phyloP scores from a whole-genome alignment of 1,140 invertebrate species.

The Hylaeus volcanicus region DNA sequence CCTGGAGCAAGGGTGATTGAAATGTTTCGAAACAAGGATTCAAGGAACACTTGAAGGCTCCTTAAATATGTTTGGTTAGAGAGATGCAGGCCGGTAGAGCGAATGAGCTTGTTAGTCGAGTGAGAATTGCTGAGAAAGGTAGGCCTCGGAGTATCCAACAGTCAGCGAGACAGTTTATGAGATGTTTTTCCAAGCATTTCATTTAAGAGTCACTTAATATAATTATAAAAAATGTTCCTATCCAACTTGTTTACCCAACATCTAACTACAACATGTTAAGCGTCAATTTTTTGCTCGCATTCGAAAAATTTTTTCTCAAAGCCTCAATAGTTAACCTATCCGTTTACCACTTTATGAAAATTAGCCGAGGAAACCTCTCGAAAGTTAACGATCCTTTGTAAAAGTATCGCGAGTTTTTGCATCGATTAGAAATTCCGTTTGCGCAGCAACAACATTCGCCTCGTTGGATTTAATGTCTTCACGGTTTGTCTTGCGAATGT shows the following conservation, averaged over 20 bases:
- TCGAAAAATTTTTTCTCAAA: neutral
- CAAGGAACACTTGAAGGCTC: neutral
- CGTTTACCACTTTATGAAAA: neutral
- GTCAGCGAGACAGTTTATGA: neutral
- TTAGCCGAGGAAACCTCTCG: neutral
- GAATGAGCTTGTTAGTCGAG: neutral
- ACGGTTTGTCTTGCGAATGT: conserved; percentile 20
- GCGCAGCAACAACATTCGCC: neutral
- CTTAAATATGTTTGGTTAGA: too few relatives aligned
- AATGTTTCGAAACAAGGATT: too few relatives aligned
- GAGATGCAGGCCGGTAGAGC: too few relatives aligned
- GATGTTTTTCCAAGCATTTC: too few relatives aligned
- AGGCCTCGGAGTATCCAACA: neutral
- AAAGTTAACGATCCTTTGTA: neutral
- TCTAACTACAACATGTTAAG: neutral
- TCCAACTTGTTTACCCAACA: neutral
- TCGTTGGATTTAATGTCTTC: neutral
- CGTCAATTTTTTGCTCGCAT: neutral
- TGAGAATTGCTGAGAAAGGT: neutral
- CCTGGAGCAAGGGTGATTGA: too few relatives aligned
- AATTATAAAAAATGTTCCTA: too few relatives aligned
- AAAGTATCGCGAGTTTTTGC: conserved; percentile 8
- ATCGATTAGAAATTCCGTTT: conserved; percentile 15
- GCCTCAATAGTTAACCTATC: neutral
- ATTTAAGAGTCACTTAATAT: too few relatives aligned